A percentile compares a stretch with the other conserved stretches of the same genome.
phyloP scores from a whole-genome alignment of 2,113 vertebrate genomes.

The Cololabis saira region DNA sequence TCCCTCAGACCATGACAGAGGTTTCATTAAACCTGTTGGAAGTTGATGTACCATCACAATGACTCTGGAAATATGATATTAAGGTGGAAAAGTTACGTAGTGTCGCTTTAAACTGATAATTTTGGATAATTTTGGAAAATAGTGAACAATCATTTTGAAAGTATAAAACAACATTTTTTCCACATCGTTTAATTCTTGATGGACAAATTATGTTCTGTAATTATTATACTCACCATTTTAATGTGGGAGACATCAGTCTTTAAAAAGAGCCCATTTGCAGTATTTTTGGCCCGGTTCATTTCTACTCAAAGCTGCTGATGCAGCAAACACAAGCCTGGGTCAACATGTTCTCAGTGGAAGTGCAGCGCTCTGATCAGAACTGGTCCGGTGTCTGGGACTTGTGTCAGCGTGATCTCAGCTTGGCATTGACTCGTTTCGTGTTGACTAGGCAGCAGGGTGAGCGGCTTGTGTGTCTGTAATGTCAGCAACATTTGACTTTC shows the following conservation, averaged over 20 bases:
- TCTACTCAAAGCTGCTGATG: slow-evolving; percentile 45
- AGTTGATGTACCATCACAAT: no score
- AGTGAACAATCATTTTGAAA: no score
- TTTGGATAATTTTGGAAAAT: no score
- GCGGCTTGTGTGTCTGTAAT: slow-evolving; percentile 52
- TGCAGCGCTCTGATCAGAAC: slow-evolving; percentile 2
- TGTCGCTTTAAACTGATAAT: no score
- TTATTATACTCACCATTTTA: no score
- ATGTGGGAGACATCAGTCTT: not conserved
- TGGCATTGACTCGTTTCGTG: slow-evolving; percentile 25
- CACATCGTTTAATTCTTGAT: no score
- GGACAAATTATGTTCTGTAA: no score
- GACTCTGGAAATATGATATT: no score
- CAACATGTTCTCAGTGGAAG: slow-evolving; percentile 22
- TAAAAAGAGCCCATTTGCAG: slow-evolving; percentile 15
- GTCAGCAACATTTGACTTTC: slow-evolving; percentile 61
- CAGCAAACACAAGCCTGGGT: slow-evolving; percentile 15
- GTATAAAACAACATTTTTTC: no score
- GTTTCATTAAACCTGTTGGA: no score
- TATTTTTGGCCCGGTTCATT: slow-evolving; percentile 18
- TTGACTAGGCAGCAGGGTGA: slow-evolving; percentile 54
- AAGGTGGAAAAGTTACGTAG: no score
- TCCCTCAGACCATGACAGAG: no score
- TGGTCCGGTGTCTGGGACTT: slow-evolving; percentile 13
- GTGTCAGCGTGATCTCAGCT: slow-evolving; percentile 36